Evolutionary conservation across 2,113 vertebrate genomes (phyloP), one percentile per base, ranked within the genome.

Genomic region (Aspidoscelis tigris): DNA sequence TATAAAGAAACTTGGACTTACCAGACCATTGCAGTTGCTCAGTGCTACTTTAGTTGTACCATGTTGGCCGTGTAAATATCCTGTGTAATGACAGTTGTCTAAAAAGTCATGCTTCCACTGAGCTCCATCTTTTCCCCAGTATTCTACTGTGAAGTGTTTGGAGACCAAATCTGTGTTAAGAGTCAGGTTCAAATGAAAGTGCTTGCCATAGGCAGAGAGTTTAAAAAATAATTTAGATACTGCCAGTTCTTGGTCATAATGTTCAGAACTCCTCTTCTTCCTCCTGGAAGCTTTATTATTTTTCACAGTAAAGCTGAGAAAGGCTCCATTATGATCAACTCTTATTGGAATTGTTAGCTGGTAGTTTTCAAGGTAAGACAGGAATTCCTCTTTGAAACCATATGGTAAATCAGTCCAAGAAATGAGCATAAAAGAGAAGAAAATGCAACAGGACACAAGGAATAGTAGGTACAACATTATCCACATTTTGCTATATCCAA

Each of bases 221-320:
- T 97, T 97, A 96, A 99, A 99, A 97, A 98, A 99, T 93, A 99
- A 97, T 90, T 94, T 97, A 94, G 97, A 94, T 93, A 96, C 95
- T 47, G 96, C 93, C 86, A 96, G 96, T 87, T 97, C 96, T 88
- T 95, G 97, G 79, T 97, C 95, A 33, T 94, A 89, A 79, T 94
- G 88, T 80, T 97, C 97, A 93, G 93, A 94, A 70, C 97, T 97
- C 16, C 98, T 97, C 94, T 97, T 96, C 95, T 97, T 97, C 87
- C 97, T 97, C 85, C 98, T 96, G 80, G 97, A 97, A 47, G 97
- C 96, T 87, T 97, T 96, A 94, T 96, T 96, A 93, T 97, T 97
- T 95, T 98, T 99, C 97, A 98, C 98, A 97, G 97, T 98, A 97
- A 98, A 98, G 97, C 98, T 98, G 96, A 99, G 95, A 94, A 99